Evolutionary conservation across 2,888 invertebrate genomes (phyloP), one percentile per base, ranked within the genome.

Genomic region (Athalia cordata): DNA sequence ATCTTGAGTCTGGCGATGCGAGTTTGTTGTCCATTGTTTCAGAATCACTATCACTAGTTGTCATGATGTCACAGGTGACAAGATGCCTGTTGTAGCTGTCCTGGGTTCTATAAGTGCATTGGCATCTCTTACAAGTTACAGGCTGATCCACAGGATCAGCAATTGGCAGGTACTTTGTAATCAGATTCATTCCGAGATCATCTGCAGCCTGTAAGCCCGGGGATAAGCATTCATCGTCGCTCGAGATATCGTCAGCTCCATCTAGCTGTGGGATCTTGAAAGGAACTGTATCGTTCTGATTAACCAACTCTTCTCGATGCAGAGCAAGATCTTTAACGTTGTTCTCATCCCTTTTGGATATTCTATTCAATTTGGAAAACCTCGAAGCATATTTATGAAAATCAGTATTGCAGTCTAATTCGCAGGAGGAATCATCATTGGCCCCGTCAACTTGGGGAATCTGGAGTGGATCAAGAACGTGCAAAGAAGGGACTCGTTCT

Each of bases 81-180:
- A 96, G 91, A 87, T 97, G 97, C 65, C 96, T 92, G 84, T 96
- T 95, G 86, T 95, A 97, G 77, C 96, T 96, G 79, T 95, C 94
- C 81, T 94, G 94, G 70, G 96, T 96, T 84, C 96, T 92, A 86
- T 96, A 97, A 3, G 96, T 96, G 86, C 97, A 95, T 85, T 96
- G 96, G 87, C 98, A 98, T 81, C 96, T 93, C 83, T 95, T 94
- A 89, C 98, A 98, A 85, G 96, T 95, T 0, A 97, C 97, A 6
- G 96, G 95, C 84, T 94, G 93, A 83, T 95, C 95, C 61, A 92
- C 92, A 77, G 92, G 91, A 67, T 92, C 92, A 57, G 91, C 82
- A 3, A 86, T 83, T 83, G 89, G 88, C 5, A 86, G 82, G 70
- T 82, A 83, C 11, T 79, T 66, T 45, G 72, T 79, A 62, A 76